These are phyloP conservation scores for Pseudochaenichthys georgianus DNA, from an alignment of 2,797 vertebrate species.

Conservation along the genomic window DNA sequence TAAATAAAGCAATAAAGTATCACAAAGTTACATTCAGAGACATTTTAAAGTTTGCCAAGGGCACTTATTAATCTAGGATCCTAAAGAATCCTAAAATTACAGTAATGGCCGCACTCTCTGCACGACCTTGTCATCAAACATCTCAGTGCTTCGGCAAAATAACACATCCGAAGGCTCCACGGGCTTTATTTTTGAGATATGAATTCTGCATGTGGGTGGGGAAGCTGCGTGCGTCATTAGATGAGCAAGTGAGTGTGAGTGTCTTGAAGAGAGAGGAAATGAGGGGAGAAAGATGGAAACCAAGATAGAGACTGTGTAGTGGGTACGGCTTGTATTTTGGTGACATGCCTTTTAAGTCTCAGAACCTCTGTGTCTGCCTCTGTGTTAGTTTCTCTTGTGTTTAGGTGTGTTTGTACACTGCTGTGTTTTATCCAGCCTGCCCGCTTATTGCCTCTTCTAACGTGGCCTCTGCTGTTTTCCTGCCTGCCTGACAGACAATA, in stretches of 20 bases:
- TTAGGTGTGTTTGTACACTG: constrained; percentile 38
- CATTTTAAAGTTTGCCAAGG: constrained; percentile 2
- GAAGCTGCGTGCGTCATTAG: constrained; percentile 59
- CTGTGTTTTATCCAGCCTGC: constrained; percentile 25
- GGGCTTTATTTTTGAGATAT: constrained; percentile 46
- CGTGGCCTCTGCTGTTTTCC: constrained; percentile 53
- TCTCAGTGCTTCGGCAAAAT: constrained; percentile 9
- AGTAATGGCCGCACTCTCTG: constrained; percentile 21
- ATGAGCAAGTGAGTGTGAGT: constrained; percentile 51
- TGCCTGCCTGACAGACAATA: constrained; percentile 59
- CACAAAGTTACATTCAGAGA: neutral
- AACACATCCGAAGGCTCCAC: constrained; percentile 33
- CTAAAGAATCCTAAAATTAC: constrained; percentile 13
- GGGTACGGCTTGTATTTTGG: neutral
- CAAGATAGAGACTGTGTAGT: constrained; percentile 20
- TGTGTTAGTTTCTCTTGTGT: constrained; percentile 28
- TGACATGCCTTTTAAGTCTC: constrained; percentile 10
- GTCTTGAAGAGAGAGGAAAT: constrained; percentile 65
- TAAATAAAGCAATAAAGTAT: neutral
- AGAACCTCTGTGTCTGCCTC: neutral
- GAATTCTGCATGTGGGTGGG: constrained; percentile 54
- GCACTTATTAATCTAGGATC: constrained; percentile 6
- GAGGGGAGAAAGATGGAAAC: constrained; percentile 44
- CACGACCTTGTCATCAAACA: constrained; percentile 17
- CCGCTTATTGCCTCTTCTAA: constrained; percentile 49